A percentile compares a stretch with the other conserved stretches of the same genome.
These are phyloP conservation scores for Intellagama lesueurii DNA, from an alignment of 2,797 vertebrate genomes.

Conservation along the genomic window DNA sequence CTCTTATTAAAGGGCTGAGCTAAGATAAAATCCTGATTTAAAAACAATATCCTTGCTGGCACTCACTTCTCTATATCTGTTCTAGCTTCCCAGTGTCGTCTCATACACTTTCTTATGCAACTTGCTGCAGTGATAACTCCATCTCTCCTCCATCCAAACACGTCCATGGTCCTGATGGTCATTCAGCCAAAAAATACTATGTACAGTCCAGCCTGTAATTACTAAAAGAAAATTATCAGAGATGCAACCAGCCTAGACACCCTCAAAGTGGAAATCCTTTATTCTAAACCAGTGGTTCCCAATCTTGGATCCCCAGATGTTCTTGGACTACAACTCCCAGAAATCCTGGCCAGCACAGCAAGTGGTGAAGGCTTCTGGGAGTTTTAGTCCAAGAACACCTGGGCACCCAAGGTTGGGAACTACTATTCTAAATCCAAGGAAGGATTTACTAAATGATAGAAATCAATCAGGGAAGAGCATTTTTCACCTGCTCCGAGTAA, in stretches of 20 bases:
- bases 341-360: no score
- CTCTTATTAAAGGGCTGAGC: not conserved
- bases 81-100: not conserved
- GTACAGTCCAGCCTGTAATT: not conserved
- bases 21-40: not conserved
- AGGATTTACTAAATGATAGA: not conserved
- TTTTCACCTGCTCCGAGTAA: not conserved
- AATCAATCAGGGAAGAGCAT: not conserved
- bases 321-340: no score
- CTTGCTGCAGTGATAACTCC: not conserved
- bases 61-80: not conserved
- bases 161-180: no score
- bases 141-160: not conserved
- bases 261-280: not conserved
- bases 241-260: not conserved
- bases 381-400: no score
- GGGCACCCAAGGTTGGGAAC: no score
- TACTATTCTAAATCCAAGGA: not conserved
- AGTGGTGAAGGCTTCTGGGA: no score
- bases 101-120: not conserved
- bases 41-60: not conserved
- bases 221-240: not conserved
- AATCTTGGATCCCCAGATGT: no score
- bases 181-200: not conserved
- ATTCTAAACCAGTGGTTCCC: no score